Evolutionary conservation across 2,888 invertebrate species (phyloP).

Genomic region (Drosophila setosimentum): DNA sequence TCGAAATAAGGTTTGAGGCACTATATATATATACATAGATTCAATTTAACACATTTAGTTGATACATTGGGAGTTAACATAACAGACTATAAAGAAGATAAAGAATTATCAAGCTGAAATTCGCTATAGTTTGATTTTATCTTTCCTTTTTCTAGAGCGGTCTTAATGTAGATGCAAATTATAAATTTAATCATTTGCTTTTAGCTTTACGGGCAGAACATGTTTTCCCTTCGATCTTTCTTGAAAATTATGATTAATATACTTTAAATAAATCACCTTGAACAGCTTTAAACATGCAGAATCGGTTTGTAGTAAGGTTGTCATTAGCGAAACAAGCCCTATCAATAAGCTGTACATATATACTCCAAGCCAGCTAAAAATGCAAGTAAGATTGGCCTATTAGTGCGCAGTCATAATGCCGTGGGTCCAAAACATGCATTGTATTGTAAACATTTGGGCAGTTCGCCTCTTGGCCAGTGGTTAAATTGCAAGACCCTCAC

Average conservation of each 20-base stretch:
- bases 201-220: not conserved
- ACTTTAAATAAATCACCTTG: slow-evolving; percentile 4
- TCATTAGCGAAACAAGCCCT: slow-evolving; percentile 7
- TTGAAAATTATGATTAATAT: not conserved
- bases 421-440: slow-evolving; percentile 24
- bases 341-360: slow-evolving; percentile 4
- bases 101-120: not conserved
- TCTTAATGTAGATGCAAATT: not conserved
- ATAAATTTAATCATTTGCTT: not conserved
- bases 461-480: slow-evolving; percentile 16
- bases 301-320: slow-evolving; percentile 4
- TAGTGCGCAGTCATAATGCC: slow-evolving; percentile 1
- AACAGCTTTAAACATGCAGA: not conserved
- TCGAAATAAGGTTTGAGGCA: too few species aligned
- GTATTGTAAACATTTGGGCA: slow-evolving; percentile 37
- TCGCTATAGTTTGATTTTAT: not conserved
- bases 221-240: not conserved
- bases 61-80: too few species aligned
- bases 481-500: slow-evolving; percentile 15
- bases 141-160: not conserved
- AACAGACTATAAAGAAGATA: too few species aligned
- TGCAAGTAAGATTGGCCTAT: slow-evolving; percentile 15
- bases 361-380: not conserved
- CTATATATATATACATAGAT: not conserved
- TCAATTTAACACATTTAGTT: too few species aligned